phyloP scores from a whole-genome alignment of 2,797 vertebrate species.

The Pseudomugil gertrudae region DNA sequence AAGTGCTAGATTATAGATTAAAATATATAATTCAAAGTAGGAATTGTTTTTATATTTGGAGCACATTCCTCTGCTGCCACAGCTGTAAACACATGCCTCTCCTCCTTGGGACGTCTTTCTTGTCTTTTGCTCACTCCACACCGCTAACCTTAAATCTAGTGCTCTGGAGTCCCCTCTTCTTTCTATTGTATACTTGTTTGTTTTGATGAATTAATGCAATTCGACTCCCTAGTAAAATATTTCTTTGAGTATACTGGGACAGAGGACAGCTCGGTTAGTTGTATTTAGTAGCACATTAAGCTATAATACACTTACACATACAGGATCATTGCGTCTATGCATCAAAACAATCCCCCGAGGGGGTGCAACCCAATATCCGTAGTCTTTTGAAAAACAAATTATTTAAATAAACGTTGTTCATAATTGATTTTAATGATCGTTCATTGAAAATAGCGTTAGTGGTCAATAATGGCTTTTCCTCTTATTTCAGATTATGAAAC shows the following conservation, averaged over 20 bases:
- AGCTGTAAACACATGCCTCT: constrained; percentile 76
- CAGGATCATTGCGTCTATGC: not conserved
- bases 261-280: too few relatives aligned
- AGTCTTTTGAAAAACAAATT: not conserved
- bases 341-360: too few relatives aligned
- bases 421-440: too few relatives aligned
- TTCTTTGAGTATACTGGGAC: too few relatives aligned
- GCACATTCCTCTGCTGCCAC: constrained; percentile 62
- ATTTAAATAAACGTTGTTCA: not conserved
- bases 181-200: not conserved
- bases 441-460: too few relatives aligned
- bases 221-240: not conserved
- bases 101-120: constrained; percentile 33
- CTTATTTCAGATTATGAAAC: not conserved
- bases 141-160: not conserved
- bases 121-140: constrained; percentile 11
- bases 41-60: constrained; percentile 54
- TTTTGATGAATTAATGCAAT: not conserved
- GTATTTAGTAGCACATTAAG: not conserved
- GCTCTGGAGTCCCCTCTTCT: not conserved
- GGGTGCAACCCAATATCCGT: not conserved
- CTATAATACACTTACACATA: not conserved
- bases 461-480: not conserved
- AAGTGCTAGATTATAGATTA: not conserved
- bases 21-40: constrained; percentile 9